These are phyloP conservation scores for Manis pentadactyla DNA, from an alignment of 2,797 vertebrate species.

Conservation along the genomic window DNA sequence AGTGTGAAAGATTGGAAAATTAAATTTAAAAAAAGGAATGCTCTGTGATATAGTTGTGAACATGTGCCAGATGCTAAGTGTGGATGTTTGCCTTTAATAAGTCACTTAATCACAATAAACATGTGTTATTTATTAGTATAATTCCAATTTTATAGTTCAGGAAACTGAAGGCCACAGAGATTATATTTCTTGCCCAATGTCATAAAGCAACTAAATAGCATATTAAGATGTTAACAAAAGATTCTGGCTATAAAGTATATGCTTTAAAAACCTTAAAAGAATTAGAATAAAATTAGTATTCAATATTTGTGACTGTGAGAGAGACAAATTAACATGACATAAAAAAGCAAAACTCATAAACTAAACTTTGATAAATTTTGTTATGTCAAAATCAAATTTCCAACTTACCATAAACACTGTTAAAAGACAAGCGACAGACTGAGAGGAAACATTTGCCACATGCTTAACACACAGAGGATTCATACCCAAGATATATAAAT, in stretches of 20 bases:
- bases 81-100: neutral
- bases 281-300: neutral
- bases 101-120: neutral
- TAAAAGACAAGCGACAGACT: conserved; percentile 19
- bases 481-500: neutral
- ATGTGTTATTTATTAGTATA: neutral
- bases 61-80: neutral
- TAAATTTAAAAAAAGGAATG: neutral
- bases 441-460: conserved; percentile 25
- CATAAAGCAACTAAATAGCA: neutral
- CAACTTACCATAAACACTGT: neutral
- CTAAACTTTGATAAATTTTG: neutral
- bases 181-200: neutral
- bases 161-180: neutral
- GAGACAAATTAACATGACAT: neutral
- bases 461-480: neutral
- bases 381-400: neutral
- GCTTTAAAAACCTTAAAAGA: neutral
- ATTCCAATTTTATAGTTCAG: neutral
- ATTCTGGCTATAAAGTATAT: neutral
- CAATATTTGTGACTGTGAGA: neutral
- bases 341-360: neutral
- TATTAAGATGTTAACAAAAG: neutral
- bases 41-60: neutral
- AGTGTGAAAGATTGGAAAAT: neutral